These are phyloP conservation scores for Alectura lathami DNA, from an alignment of 2,113 vertebrate species.

Conservation along the genomic window DNA sequence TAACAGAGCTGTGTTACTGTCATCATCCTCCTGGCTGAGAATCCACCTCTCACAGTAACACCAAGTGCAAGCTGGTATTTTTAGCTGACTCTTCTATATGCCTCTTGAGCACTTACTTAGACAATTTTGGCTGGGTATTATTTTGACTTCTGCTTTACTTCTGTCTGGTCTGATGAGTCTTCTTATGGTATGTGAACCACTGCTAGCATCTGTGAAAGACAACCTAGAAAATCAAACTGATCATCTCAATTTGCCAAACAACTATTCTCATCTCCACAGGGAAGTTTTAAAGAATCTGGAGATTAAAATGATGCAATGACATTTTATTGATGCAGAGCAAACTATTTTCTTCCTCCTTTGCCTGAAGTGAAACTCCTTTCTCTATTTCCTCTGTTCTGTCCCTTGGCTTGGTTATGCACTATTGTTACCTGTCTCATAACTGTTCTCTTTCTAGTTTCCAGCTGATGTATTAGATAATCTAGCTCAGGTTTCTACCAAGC, in stretches of 20 bases:
- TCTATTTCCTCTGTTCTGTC: background rate
- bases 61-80: conserved; percentile 42
- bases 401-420: background rate
- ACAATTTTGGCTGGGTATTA: background rate
- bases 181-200: background rate
- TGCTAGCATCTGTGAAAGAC: background rate
- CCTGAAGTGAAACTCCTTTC: background rate
- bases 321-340: background rate
- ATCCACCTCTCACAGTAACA: conserved; percentile 43
- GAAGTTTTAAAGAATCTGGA: background rate
- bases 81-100: conserved; percentile 14
- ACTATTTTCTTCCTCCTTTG: background rate
- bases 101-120: background rate
- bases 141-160: conserved; percentile 7
- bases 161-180: background rate
- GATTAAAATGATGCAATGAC: background rate
- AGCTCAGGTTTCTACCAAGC: conserved; percentile 6
- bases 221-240: background rate
- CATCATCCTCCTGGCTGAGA: conserved; percentile 43
- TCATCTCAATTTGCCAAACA: background rate
- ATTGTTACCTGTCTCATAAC: background rate
- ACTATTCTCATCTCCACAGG: background rate
- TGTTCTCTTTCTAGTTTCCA: background rate
- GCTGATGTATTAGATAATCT: background rate
- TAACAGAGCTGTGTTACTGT: conserved; percentile 43